Base-by-base conservation (phyloP, 2,888 invertebrate species). In the Ferdinandea cuprea region DNA sequence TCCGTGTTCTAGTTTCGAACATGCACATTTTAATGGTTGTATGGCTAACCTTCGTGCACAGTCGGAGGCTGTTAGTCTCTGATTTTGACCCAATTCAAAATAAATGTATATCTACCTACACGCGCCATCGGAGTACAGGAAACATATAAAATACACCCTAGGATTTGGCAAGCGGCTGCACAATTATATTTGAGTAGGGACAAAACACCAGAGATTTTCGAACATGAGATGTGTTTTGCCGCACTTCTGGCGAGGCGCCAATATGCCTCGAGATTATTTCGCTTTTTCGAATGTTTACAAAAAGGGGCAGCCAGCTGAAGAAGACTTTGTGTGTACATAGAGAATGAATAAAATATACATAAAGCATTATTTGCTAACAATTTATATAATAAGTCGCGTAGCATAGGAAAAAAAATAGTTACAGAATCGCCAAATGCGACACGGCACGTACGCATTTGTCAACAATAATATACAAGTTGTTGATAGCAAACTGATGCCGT, bases 171-270 rank as follows among this genome's bases (percentile, higher is more conserved):
- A 6, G 7, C 13, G 52, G 25, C 25, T 3, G n/a, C n/a, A n/a
- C n/a, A n/a, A n/a, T n/a, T n/a, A 32, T 9, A 13, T 13, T 15
- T 7, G 40, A 46, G 17, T 11, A 32, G 9, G 42, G 32, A 32
- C 37, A 76, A 11, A 21, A 35, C 2, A 65, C 13, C n/a, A 15
- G 3, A 56, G 56, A 65, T 65, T 54, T 37, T 19, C 42, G 42
- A 66, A 56, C 63, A 69, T 46, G 54, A 30, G 54, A 40, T 35
- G 6, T 19, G 30, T 15, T 19, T 17, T 30, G n/a, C 30, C 35
- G 50, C 58, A 58, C 56, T 58, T 59, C 44, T 78, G 71, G 78
- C 58, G 19, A 35, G 50, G 19, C 35, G 78, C 78, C 78, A 71
- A 59, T 35, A 28, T 44, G 72, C 50, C 35, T 56, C 40, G 25